These are phyloP conservation scores for Pseudomyrmex flavicornis DNA, from an alignment of 1,140 invertebrate genomes.

Conservation along the genomic window DNA sequence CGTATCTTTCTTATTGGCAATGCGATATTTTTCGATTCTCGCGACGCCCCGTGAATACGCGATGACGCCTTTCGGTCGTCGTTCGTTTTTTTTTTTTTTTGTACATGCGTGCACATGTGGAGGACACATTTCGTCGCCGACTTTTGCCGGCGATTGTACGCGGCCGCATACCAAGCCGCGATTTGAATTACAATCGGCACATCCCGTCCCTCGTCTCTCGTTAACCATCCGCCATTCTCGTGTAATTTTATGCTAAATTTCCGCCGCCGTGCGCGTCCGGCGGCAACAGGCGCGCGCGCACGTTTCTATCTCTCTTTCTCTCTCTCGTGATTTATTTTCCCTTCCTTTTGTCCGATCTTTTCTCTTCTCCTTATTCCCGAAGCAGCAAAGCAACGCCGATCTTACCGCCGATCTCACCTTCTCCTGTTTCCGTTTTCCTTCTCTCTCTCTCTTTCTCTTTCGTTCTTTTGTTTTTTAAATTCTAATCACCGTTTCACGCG, in stretches of 20 bases:
- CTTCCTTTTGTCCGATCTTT: slow-evolving; percentile 8
- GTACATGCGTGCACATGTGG: neutral
- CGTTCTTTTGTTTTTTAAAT: slow-evolving; percentile 46
- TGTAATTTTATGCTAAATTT: slow-evolving; percentile 81
- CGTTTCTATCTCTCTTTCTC: neutral
- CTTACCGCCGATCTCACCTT: neutral
- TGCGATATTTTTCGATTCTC: too few relatives aligned
- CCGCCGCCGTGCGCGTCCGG: slow-evolving; percentile 8
- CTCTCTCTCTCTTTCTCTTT: neutral
- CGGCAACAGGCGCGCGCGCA: neutral
- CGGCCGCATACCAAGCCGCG: slow-evolving; percentile 62
- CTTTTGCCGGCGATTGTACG: slow-evolving; percentile 66
- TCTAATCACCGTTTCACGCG: neutral
- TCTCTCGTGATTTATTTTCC: slow-evolving; percentile 20
- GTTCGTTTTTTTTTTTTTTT: too few relatives aligned
- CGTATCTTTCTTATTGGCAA: too few relatives aligned
- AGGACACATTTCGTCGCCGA: neutral
- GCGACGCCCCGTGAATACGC: too few relatives aligned
- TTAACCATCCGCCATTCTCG: slow-evolving; percentile 80
- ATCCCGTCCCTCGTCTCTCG: slow-evolving; percentile 69
- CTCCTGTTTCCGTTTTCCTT: neutral
- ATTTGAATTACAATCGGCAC: slow-evolving; percentile 73
- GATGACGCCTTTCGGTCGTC: too few relatives aligned
- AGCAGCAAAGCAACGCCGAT: slow-evolving; percentile 5
- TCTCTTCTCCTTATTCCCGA: neutral